Percentiles rank a stretch among this genome's conserved stretches.
Evolutionary conservation across 2,888 invertebrate species (phyloP).

Genomic region (Eurois occulta): DNA sequence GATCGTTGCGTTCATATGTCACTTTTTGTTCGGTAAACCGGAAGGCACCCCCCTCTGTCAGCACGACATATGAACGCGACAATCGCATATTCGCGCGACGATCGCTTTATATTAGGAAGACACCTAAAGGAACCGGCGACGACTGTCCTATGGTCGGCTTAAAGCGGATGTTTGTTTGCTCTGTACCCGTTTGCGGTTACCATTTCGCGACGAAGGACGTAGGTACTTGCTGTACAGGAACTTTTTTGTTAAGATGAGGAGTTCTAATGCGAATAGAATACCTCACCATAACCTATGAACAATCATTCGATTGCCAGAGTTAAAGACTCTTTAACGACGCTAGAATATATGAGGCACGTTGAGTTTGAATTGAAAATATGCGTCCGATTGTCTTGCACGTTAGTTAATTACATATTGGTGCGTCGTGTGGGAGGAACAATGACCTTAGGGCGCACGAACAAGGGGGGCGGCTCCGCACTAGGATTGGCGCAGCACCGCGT

Average conservation of each 20-base stretch:
- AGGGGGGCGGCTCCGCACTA: conserved; percentile 71
- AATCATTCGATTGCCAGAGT: conserved; percentile 1
- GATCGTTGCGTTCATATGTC: too few relatives aligned
- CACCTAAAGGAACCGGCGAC: conserved; percentile 60
- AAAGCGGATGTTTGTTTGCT: conserved; percentile 60
- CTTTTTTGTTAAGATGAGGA: conserved; percentile 8
- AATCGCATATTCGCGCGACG: too few relatives aligned
- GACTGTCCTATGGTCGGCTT: conserved; percentile 29
- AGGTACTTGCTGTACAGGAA: background rate
- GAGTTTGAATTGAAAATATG: conserved; percentile 40
- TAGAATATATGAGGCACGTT: conserved; percentile 13
- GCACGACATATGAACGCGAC: too few relatives aligned
- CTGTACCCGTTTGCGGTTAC: conserved; percentile 28
- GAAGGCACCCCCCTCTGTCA: too few relatives aligned
- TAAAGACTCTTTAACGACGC: background rate
- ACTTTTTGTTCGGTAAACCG: too few relatives aligned
- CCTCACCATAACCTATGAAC: conserved; percentile 1
- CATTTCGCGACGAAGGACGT: conserved; percentile 19
- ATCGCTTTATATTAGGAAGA: too few relatives aligned
- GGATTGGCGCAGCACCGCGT: conserved; percentile 68
- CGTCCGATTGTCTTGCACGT: conserved; percentile 48
- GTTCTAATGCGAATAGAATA: background rate
- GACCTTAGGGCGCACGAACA: conserved; percentile 75
- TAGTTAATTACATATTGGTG: conserved; percentile 61
- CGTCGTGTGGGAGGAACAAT: conserved; percentile 73